Percentiles rank a stretch among this genome's conserved stretches.
These are phyloP conservation scores for Patella pellucida DNA, from an alignment of 2,888 invertebrate genomes.

Conservation along the genomic window DNA sequence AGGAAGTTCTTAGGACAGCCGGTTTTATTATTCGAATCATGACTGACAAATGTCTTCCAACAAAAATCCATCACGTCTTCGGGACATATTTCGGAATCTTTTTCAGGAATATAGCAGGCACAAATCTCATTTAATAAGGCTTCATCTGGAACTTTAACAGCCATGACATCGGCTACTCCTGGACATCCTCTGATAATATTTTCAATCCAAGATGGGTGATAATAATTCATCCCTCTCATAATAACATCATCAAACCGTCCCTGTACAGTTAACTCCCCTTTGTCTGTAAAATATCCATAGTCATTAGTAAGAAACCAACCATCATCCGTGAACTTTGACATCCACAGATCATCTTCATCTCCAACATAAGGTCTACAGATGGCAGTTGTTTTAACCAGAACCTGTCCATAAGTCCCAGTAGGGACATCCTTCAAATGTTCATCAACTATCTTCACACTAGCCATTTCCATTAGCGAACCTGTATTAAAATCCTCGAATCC, in stretches of 20 bases:
- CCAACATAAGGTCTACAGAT: background rate
- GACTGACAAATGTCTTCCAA: slow-evolving; percentile 8
- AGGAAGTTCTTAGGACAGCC: background rate
- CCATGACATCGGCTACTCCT: slow-evolving; percentile 3
- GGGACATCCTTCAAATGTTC: slow-evolving; percentile 16
- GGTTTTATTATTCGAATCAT: background rate
- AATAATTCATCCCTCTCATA: slow-evolving; percentile 14
- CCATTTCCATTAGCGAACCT: slow-evolving; percentile 16
- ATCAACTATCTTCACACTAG: slow-evolving; percentile 24
- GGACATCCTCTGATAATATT: slow-evolving; percentile 16
- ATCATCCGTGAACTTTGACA: background rate
- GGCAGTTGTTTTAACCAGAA: background rate
- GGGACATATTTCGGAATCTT: background rate
- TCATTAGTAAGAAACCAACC: slow-evolving; percentile 22
- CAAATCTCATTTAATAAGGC: slow-evolving; percentile 6
- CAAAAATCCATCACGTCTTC: slow-evolving; percentile 13
- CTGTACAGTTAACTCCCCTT: slow-evolving; percentile 20
- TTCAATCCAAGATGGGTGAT: slow-evolving; percentile 28
- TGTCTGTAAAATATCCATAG: slow-evolving; percentile 10
- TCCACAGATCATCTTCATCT: slow-evolving; percentile 5
- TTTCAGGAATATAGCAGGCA: slow-evolving; percentile 10
- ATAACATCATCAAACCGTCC: slow-evolving; percentile 23
- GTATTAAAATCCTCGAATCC: slow-evolving; percentile 22
- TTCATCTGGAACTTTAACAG: slow-evolving; percentile 12
- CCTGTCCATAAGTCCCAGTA: background rate